Percentiles rank a stretch among this genome's conserved stretches.
Conservation (phyloP, 2,113 vertebrate genomes). For the Sterna hirundo region DNA sequence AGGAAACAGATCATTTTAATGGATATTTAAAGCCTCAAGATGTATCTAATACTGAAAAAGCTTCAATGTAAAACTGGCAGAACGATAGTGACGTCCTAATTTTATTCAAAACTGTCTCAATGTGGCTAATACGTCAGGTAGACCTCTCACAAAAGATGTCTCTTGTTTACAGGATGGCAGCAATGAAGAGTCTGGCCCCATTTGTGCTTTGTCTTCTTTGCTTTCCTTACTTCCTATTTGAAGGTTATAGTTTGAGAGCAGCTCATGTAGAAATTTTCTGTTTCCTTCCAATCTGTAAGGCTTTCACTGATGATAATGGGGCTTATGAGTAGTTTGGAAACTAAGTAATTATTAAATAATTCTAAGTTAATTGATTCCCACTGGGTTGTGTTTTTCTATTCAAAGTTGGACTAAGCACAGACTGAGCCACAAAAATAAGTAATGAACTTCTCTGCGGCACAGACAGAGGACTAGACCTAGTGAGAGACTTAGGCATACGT, state of each 20-base stretch:
- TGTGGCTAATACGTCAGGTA: accelerated
- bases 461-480: not conserved
- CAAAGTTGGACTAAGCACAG: not conserved
- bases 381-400: not conserved
- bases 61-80: not conserved
- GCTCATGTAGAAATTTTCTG: not conserved
- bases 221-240: not conserved
- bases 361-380: not conserved
- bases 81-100: not conserved
- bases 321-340: not conserved
- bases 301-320: not conserved
- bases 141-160: not conserved
- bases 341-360: not conserved
- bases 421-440: not conserved
- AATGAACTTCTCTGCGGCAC: not conserved
- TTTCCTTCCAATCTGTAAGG: not conserved
- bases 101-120: not conserved
- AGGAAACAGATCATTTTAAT: conserved; percentile 11
- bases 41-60: not conserved
- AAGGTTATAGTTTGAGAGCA: not conserved
- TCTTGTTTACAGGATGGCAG: not conserved
- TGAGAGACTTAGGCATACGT: not conserved
- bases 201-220: not conserved
- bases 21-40: not conserved
- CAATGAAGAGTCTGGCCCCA: not conserved